phyloP scores from a whole-genome alignment of 1,140 invertebrate species.

The Aricia agestis region DNA sequence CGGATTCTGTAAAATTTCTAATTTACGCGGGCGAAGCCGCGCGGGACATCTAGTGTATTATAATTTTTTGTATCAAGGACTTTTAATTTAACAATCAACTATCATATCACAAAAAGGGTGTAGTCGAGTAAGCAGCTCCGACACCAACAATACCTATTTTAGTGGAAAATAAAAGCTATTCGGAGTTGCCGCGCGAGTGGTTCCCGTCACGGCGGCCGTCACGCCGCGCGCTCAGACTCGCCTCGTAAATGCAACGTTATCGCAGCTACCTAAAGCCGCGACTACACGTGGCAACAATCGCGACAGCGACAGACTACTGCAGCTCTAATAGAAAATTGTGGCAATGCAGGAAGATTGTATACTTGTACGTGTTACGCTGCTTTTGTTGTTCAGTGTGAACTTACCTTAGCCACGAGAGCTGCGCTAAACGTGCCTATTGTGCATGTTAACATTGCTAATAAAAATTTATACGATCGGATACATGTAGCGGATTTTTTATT shows the following conservation, averaged over 20 bases:
- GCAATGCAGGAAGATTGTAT: not conserved
- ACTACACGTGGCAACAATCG: not conserved
- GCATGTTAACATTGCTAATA: slow-evolving; percentile 21
- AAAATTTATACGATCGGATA: slow-evolving; percentile 6
- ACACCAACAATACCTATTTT: too few relatives aligned
- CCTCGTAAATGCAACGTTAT: slow-evolving; percentile 65
- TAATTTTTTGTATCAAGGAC: too few relatives aligned
- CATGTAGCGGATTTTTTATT: slow-evolving; percentile 6
- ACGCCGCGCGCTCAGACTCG: slow-evolving; percentile 58
- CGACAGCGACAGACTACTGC: too few relatives aligned
- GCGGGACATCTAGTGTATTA: too few relatives aligned
- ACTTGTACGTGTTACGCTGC: too few relatives aligned
- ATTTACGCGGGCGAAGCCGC: too few relatives aligned
- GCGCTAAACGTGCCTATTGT: slow-evolving; percentile 29
- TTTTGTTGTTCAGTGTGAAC: not conserved
- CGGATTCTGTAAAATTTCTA: too few relatives aligned
- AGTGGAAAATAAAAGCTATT: not conserved
- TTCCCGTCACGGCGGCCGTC: slow-evolving; percentile 52
- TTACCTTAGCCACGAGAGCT: not conserved
- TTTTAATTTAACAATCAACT: too few relatives aligned
- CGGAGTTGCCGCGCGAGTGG: slow-evolving; percentile 46
- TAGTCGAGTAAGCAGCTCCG: too few relatives aligned
- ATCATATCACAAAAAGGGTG: too few relatives aligned
- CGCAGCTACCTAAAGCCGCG: slow-evolving; percentile 35
- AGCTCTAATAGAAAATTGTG: too few relatives aligned